Conservation (phyloP, 2,888 invertebrate species). For the Eumacrocentrus americanus region DNA sequence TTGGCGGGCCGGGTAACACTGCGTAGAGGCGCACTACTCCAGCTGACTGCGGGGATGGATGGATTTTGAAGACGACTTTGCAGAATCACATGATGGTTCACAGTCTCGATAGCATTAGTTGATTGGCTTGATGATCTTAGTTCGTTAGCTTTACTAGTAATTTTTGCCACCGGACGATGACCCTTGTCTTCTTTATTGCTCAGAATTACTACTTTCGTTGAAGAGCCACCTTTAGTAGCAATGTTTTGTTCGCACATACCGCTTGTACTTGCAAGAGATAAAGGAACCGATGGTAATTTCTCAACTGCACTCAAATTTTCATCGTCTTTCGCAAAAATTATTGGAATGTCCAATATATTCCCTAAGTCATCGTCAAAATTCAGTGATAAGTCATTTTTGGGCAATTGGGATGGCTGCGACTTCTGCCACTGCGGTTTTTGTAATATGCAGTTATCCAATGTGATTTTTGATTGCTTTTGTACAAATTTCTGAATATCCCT, state of each 20-base stretch:
- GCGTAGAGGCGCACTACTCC: conserved; percentile 35
- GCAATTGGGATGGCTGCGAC: not conserved
- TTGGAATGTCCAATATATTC: conserved; percentile 71
- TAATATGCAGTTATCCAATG: too few relatives aligned
- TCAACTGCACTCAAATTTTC: conserved; percentile 55
- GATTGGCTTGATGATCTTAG: not conserved
- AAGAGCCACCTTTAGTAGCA: conserved; percentile 2
- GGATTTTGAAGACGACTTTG: conserved; percentile 35
- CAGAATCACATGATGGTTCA: conserved; percentile 35
- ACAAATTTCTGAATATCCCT: conserved; percentile 44
- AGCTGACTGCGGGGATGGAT: conserved; percentile 21
- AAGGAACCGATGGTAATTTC: conserved; percentile 35
- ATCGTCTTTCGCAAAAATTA: conserved; percentile 71
- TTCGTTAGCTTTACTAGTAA: conserved; percentile 19
- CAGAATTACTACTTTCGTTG: conserved; percentile 54
- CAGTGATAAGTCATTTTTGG: too few relatives aligned
- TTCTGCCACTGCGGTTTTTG: conserved; percentile 31
- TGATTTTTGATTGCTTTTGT: too few relatives aligned
- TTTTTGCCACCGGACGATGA: conserved; percentile 37
- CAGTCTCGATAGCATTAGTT: conserved; percentile 33
- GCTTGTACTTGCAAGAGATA: conserved; percentile 26
- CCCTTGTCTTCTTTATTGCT: conserved; percentile 54
- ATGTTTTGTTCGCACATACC: conserved; percentile 30
- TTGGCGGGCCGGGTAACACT: conserved; percentile 28
- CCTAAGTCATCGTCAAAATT: conserved; percentile 54